Evolutionary conservation across 1,140 invertebrate genomes (phyloP).

Genomic region (Papilio polytes): DNA sequence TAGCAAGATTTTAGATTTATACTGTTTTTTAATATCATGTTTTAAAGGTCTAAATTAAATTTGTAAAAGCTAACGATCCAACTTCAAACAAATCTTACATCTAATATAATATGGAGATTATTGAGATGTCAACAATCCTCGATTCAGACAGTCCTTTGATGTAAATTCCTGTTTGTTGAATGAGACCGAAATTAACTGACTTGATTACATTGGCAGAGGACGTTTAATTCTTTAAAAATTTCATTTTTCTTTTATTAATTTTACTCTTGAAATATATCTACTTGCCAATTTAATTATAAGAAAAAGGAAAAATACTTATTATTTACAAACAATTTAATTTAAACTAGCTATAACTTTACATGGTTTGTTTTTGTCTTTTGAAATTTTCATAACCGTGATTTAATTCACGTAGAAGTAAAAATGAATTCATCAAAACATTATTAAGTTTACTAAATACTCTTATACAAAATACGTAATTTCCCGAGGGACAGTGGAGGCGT

Average conservation of each 20-base stretch:
- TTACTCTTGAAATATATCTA: not conserved
- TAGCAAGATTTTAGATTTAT: not conserved
- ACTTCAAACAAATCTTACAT: conserved; percentile 19
- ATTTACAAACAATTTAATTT: not conserved
- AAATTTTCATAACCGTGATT: too few relatives aligned
- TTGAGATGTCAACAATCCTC: conserved; percentile 37
- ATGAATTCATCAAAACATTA: not conserved
- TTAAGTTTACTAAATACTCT: conserved; percentile 23
- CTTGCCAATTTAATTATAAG: not conserved
- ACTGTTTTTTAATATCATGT: not conserved
- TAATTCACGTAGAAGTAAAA: not conserved
- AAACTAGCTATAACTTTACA: too few relatives aligned
- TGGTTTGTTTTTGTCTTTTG: too few relatives aligned
- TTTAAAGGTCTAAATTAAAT: not conserved
- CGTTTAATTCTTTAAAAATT: not conserved
- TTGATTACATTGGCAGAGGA: conserved; percentile 17
- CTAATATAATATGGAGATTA: conserved; percentile 41
- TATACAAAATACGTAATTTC: conserved; percentile 22
- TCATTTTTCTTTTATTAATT: not conserved
- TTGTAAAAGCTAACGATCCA: not conserved
- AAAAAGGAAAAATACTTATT: not conserved
- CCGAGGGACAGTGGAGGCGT: conserved; percentile 4
- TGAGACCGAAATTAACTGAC: conserved; percentile 13
- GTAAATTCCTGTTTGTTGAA: conserved; percentile 21
- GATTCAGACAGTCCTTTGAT: conserved; percentile 22